These are phyloP conservation scores for Eptatretus burgeri DNA, from an alignment of 2,113 vertebrate species.

Conservation along the genomic window DNA sequence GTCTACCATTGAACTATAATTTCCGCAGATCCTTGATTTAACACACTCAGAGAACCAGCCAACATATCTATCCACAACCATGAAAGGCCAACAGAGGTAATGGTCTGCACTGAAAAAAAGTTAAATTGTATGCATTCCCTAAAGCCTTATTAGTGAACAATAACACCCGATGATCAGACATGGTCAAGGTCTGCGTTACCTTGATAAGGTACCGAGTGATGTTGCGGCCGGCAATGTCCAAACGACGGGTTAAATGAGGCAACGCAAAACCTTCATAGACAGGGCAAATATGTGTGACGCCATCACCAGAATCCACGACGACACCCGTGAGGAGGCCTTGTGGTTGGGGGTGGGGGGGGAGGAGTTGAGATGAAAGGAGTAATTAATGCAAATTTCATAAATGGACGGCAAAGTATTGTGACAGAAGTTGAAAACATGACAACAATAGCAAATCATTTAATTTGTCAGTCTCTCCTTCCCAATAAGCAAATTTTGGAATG, in stretches of 20 bases:
- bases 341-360: not conserved
- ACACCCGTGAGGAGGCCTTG: constrained; percentile 71
- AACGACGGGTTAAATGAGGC: constrained; percentile 65
- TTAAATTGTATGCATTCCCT: too few relatives aligned
- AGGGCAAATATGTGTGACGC: constrained; percentile 83
- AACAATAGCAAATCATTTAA: not conserved
- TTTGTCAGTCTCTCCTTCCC: too few relatives aligned
- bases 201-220: constrained; percentile 96
- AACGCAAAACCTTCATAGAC: constrained; percentile 96
- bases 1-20: too few relatives aligned
- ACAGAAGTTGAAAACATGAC: not conserved
- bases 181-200: constrained; percentile 17
- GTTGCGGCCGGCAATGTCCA: constrained; percentile 84
- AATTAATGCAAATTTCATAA: not conserved
- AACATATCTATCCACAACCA: constrained; percentile 14
- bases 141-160: too few relatives aligned
- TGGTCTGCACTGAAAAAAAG: not conserved
- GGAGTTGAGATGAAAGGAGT: not conserved
- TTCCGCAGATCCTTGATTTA: too few relatives aligned
- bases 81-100: not conserved
- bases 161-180: too few relatives aligned
- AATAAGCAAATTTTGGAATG: too few relatives aligned
- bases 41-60: too few relatives aligned
- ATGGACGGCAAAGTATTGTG: not conserved
- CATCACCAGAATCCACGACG: constrained; percentile 83